Conservation (phyloP, 2,797 vertebrate genomes). For the Melanotaenia boesemani region DNA sequence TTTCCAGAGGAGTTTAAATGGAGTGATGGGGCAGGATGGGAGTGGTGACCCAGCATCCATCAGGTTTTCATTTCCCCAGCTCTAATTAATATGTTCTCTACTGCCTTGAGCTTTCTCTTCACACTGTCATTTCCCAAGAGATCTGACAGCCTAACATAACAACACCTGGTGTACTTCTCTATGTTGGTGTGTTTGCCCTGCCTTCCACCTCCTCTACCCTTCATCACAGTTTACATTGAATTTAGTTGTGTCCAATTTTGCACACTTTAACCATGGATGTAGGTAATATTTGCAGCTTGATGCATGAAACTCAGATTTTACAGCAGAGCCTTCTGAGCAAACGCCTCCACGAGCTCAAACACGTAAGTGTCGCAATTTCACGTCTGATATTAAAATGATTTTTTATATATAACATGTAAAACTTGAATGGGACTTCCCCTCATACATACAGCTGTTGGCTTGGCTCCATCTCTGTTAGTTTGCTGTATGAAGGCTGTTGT, state of each 20-base stretch:
- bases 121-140: conserved; percentile 59
- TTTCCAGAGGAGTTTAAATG: conserved; percentile 36
- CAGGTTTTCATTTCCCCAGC: conserved; percentile 29
- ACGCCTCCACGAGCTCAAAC: conserved; percentile 38
- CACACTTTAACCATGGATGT: conserved; percentile 73
- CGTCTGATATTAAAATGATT: conserved; percentile 6
- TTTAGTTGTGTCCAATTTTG: conserved; percentile 1
- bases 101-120: conserved; percentile 50
- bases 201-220: conserved; percentile 2
- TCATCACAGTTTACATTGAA: background rate
- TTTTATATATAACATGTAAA: conserved; percentile 8
- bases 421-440: conserved; percentile 18
- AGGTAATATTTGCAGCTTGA: conserved; percentile 63
- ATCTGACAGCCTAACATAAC: conserved; percentile 73
- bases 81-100: conserved; percentile 69
- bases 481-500: background rate
- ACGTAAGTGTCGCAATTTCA: conserved; percentile 76
- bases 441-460: background rate
- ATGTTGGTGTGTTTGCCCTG: conserved; percentile 40
- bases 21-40: conserved; percentile 7
- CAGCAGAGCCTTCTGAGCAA: conserved; percentile 63
- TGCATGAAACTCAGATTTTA: conserved; percentile 78
- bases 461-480: background rate
- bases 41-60: conserved; percentile 27
- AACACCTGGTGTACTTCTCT: conserved; percentile 78